These are phyloP conservation scores for Ylistrum balloti DNA, from an alignment of 1,140 invertebrate species.

Conservation along the genomic window DNA sequence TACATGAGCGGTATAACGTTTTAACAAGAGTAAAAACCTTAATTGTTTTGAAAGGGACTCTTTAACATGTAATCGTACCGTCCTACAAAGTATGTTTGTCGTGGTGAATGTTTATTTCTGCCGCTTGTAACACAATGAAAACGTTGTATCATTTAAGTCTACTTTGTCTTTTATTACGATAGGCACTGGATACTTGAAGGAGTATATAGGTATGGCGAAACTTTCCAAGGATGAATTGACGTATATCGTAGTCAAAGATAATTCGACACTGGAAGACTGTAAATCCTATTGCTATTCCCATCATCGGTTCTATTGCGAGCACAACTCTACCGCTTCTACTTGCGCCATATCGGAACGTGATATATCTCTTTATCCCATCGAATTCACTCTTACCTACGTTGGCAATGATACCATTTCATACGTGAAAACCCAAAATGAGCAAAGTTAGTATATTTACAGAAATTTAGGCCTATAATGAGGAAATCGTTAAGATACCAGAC, in stretches of 20 bases:
- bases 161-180: background rate
- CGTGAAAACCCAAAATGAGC: background rate
- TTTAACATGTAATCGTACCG: too few relatives aligned
- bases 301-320: background rate
- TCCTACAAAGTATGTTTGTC: too few relatives aligned
- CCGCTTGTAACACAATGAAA: too few relatives aligned
- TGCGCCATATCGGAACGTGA: background rate
- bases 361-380: background rate
- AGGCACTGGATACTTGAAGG: background rate
- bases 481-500: too few relatives aligned
- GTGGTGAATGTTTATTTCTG: too few relatives aligned
- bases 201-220: background rate
- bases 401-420: background rate
- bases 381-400: constrained; percentile 6
- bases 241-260: background rate
- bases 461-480: too few relatives aligned
- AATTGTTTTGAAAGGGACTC: too few relatives aligned
- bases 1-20: too few relatives aligned
- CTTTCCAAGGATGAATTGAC: background rate
- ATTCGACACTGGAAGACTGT: background rate
- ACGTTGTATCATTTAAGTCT: too few relatives aligned
- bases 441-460: background rate
- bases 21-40: too few relatives aligned
- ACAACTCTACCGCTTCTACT: background rate
- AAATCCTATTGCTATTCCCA: background rate